phyloP scores from a whole-genome alignment of 2,797 vertebrate genomes.

The Darevskia nairensis region DNA sequence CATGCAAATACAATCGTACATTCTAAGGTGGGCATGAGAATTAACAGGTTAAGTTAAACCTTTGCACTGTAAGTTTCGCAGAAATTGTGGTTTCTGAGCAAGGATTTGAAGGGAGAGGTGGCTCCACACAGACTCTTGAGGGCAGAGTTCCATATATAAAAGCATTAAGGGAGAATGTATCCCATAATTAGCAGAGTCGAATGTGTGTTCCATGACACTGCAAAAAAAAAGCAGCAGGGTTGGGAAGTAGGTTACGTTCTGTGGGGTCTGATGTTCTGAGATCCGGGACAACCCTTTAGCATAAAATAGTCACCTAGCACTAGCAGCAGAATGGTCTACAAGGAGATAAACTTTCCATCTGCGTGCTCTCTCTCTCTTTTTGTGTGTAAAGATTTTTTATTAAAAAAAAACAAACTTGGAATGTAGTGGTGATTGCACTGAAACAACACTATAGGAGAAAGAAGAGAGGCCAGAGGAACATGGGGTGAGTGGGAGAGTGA shows the following conservation, averaged over 20 bases:
- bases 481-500: conserved; percentile 57
- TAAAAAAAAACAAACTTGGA: conserved; percentile 10
- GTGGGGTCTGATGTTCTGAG: not conserved
- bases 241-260: not conserved
- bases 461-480: conserved; percentile 47
- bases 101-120: not conserved
- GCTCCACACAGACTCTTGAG: no score
- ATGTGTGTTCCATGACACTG: not conserved
- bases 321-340: not conserved
- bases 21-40: not conserved
- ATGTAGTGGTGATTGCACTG: not conserved
- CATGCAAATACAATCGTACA: not conserved
- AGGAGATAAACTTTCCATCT: not conserved
- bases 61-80: not conserved
- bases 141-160: no score
- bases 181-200: not conserved
- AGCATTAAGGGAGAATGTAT: not conserved
- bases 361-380: not conserved
- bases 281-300: not conserved
- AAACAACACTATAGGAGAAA: not conserved
- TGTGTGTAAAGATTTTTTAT: no score
- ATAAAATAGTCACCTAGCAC: not conserved
- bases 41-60: not conserved
- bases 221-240: no score
- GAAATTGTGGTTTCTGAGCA: not conserved